Base-by-base conservation (phyloP, 2,113 vertebrate genomes). In the Clinocottus analis region DNA sequence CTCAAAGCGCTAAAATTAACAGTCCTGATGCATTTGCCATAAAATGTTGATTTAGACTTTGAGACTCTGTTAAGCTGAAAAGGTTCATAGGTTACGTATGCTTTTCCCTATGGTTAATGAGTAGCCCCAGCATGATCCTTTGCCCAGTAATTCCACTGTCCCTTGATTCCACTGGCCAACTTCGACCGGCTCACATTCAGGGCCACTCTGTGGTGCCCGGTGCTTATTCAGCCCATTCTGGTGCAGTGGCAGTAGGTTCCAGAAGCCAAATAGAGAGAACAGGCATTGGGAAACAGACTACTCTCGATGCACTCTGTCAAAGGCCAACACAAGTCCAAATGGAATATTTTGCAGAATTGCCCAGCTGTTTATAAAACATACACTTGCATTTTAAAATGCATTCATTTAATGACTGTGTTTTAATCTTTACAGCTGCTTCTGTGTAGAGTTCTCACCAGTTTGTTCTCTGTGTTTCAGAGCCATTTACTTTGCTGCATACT, bases 401-500 rank as follows among this genome's bases (percentile, higher is more conserved):
- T 63, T 86, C 51, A 21, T 73, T 55, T 23, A n/a, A 55, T 25
- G 16, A 21, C 29, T 19, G 17, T 72, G 27, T 64, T 64, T 25
- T 56, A 45, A 72, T 73, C 5, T 27, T 85, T 82, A 27, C 14
- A 68, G 41, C 10, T 61, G n/a, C 17, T 23, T 25, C 27, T 12
- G n/a, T 72, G 31, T 66, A 0, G 29, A 51, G 49, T 63, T 76
- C 19, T 83, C 23, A 90, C 56, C 79, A 37, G 74, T 60, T 70
- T 84, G 23, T 72, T 89, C 66, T 79, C 43, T 91, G 37, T 88
- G 45, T 83, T 80, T 59, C 95, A 99, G 97, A 93, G 98, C 98
- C 41, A 96, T 99, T 83, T 99, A 99, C 89, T 99, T 99, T 91
- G 97, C 94, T 1, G 97, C 97, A 37, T 99, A 99, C 89, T 99